Evolutionary conservation across 2,888 invertebrate genomes (phyloP), one percentile per base, ranked within the genome.

Genomic region (Cephus pulcher): DNA sequence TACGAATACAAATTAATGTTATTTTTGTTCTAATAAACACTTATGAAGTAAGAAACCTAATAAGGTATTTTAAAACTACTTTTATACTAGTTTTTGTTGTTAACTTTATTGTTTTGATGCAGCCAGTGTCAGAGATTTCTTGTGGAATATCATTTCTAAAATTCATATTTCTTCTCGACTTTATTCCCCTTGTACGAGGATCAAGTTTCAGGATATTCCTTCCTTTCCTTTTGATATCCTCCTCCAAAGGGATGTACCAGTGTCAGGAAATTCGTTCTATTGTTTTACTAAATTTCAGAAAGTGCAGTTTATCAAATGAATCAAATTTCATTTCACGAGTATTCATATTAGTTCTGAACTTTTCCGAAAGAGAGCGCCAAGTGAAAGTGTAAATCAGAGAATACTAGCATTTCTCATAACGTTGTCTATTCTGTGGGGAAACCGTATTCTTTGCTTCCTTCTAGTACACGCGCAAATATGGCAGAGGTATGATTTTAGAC

Each of bases 401-500:
- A 56, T 56, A 56, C 2, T 23, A 23, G 56, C 23, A 9, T 23
- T 23, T 56, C 56, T 56, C 56, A 56, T 23, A 9, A 9, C 23
- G 23, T 56, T 56, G 23, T 56, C 6, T 23, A 1, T 56, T 56
- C 56, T 56, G 23, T 56, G 56, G 56, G 1, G 9, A 23, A 56
- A 23, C 56, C 9, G 23, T 23, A 23, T 56, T 56, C 56, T 78
- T 78, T 75, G 75, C 75, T 82, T 80, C 81, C 78, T 76, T 79
- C 80, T 77, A 73, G 73, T 75, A 81, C 80, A 79, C 74, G 79
- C 80, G 79, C 74, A 83, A 86, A 83, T 78, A 86, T 86, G 86
- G 86, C 86, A 75, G 86, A 86, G 84, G 86, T 85, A 83, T 74
- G 82, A 35, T 70, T 74, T 56, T 23, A 56, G 15, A 15, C 82